phyloP scores from a whole-genome alignment of 2,113 vertebrate species.

The Paralichthys olivaceus region DNA sequence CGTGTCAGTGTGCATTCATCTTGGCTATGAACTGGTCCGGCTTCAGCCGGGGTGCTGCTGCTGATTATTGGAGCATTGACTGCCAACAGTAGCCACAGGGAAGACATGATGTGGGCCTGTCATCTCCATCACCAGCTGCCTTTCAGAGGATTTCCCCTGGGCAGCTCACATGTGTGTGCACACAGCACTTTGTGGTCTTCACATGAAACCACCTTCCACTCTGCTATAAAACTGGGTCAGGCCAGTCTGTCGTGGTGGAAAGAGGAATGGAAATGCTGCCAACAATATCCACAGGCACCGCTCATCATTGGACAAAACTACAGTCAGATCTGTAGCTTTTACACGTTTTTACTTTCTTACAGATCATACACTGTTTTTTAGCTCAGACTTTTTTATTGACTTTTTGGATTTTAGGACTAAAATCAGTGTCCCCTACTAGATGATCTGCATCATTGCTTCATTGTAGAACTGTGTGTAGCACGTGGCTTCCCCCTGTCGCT shows the following conservation, averaged over 20 bases:
- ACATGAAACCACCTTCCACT: conserved; percentile 10
- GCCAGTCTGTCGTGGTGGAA: conserved; percentile 4
- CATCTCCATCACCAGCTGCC: conserved; percentile 46
- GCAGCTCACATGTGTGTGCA: neutral
- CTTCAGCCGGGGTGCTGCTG: conserved; percentile 14
- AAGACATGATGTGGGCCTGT: conserved; percentile 18
- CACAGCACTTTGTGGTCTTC: neutral
- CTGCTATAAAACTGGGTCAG: conserved; percentile 62
- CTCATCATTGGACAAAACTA: neutral
- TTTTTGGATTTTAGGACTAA: no score
- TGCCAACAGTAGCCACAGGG: conserved; percentile 23
- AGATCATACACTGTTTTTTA: neutral
- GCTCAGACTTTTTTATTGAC: neutral
- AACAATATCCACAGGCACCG: neutral
- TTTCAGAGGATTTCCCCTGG: conserved; percentile 40
- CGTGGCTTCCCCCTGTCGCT: no score
- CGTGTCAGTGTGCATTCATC: neutral
- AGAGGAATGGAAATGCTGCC: neutral
- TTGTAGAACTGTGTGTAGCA: no score
- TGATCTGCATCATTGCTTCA: no score
- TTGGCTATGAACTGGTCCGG: neutral
- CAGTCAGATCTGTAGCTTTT: neutral
- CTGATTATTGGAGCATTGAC: conserved; percentile 47
- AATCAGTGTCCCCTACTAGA: no score
- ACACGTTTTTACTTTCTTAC: neutral